Evolutionary conservation across 2,113 vertebrate species (phyloP), one percentile per base, ranked within the genome.

Genomic region (Solea senegalensis): DNA sequence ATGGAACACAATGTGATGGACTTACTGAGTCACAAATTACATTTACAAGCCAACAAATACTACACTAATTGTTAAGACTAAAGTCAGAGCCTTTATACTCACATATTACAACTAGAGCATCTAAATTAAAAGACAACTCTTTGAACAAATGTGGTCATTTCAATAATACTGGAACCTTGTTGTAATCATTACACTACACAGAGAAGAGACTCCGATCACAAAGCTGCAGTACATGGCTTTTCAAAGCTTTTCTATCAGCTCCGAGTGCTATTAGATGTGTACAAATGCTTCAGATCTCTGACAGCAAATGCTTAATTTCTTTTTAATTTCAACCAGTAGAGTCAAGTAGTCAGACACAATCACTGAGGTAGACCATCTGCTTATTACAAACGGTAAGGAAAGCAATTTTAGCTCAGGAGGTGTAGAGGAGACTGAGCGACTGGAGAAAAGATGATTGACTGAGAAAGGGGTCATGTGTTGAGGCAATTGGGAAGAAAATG

Each of bases 311-410:
- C 81, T 88, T 82, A 53, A 52, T 70, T 85, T 80, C 61, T 85
- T 78, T 83, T 84, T 86, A 87, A 87, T 80, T 84, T 87, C 65
- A 81, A 64, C 53, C 65, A 88, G 80, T 76, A 78, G 79, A 85
- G 77, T 83, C 67, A 87, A 81, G 78, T 79, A 59, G 60, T 89
- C 85, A 74, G 69, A 83, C 74, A 79, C 72, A 74, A 91, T 91
- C 74, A 87, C 78, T 69, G 60, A 79, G 65, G 79, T 48, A 48
- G 45, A 2, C 45, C 45, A 13, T 59, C 69, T 69, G 63, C 82
- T 91, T 87, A 89, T 83, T 81, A 72, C 59, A 75, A 52, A 78
- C 39, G 65, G 81, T 48, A 53, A 69, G 53, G 51, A 79, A 75
- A 83, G 82, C 68, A 79, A 84, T 79, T 82, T 82, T 28, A 69